Conservation (phyloP, 2,797 vertebrate genomes). For the Holocentrus rufus region DNA sequence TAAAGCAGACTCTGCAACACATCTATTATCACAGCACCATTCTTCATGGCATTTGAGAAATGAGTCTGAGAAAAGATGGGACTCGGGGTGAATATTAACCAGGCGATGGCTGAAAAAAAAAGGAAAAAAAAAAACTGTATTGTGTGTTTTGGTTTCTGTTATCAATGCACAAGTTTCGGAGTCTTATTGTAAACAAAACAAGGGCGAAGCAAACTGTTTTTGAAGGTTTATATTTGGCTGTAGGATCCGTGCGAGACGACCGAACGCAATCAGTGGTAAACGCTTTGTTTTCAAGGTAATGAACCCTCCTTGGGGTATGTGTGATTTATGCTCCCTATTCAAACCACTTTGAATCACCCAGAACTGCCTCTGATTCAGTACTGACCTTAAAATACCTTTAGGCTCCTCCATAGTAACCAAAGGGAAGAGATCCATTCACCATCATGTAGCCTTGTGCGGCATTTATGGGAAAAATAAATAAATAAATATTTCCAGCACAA, state of each 20-base stretch:
- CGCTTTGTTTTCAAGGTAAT: slow-evolving; percentile 76
- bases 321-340: slow-evolving; percentile 74
- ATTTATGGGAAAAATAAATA: too few relatives aligned
- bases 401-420: slow-evolving; percentile 17
- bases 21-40: slow-evolving; percentile 41
- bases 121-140: neutral
- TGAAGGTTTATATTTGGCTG: slow-evolving; percentile 31
- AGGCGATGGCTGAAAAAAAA: slow-evolving; percentile 7
- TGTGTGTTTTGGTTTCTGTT: slow-evolving; percentile 13
- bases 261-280: slow-evolving; percentile 71
- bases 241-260: slow-evolving; percentile 27
- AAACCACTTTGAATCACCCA: slow-evolving; percentile 70
- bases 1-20: slow-evolving; percentile 35
- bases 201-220: slow-evolving; percentile 47
- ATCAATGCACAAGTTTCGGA: slow-evolving; percentile 28
- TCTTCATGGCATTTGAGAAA: slow-evolving; percentile 60
- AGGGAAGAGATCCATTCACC: slow-evolving; percentile 4
- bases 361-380: slow-evolving; percentile 59
- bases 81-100: slow-evolving; percentile 54
- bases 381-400: slow-evolving; percentile 67
- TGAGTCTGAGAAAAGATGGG: slow-evolving; percentile 43
- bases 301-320: slow-evolving; percentile 67
- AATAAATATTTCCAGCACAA: neutral
- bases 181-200: slow-evolving; percentile 48
- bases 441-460: neutral